Base-by-base conservation (phyloP, 2,888 invertebrate genomes). In the Malachius bipustulatus region DNA sequence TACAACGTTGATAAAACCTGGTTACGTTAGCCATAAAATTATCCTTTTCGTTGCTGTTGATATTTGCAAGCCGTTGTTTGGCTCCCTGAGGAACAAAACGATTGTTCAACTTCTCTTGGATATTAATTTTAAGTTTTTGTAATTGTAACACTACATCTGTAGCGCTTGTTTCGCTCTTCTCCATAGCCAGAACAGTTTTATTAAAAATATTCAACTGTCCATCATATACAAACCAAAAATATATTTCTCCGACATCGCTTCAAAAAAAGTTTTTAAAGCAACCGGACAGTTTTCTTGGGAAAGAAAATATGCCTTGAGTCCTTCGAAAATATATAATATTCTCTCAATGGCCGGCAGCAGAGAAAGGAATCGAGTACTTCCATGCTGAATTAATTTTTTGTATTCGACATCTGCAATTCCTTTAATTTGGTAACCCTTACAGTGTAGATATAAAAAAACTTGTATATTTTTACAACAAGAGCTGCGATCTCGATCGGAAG, bases 361-460 rank as follows among this genome's bases (percentile, higher is more conserved):
- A 27, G 46, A 41, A 24, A 52, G 47, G 45, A 46, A 53, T 38
- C 47, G 40, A 13, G 47, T 51, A 32, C 47, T 50, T 29, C 44
- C 45, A 36, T 52, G 43, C 11, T 42, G 38, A 13, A 52, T 31
- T 13, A 55, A 24, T 34, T 43, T 47, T 41, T 43, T 43, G 39
- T 51, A 55, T 32, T 51, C 46, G 11, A 49, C 43, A 14, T 48
- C 47, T 34, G 46, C 51, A 34, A 37, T 43, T 26, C 41, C 47
- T 56, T 57, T 12, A 58, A 35, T 30, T 30, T 33, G 37, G 45
- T 47, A 14, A 51, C 51, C 30, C 54, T 38, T 13, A 57, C 51
- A 12, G 54, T 59, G 38, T 50, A 59, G 32, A 50, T 54, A 34
- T 50, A 42, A 39, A 60, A 58, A 47, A 55, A 46, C 16, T 42